Percentiles rank a stretch among this genome's conserved stretches.
phyloP scores from a whole-genome alignment of 2,113 vertebrate species.

The Carollia perspicillata region DNA sequence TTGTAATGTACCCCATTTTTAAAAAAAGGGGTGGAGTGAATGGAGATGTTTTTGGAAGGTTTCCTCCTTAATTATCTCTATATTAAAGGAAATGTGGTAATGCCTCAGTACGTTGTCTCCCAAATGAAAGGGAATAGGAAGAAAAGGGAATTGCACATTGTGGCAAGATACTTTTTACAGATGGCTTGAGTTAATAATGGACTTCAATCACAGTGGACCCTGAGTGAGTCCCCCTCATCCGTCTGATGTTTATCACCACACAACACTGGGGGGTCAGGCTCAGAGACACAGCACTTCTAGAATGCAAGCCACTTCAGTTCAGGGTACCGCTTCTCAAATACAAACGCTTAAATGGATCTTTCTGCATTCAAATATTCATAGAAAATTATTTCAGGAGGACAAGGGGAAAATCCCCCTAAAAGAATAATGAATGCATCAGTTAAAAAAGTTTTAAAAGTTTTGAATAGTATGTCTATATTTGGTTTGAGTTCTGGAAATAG shows the following conservation, averaged over 20 bases:
- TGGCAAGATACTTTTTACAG: conserved; percentile 33
- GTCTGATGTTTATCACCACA: conserved; percentile 28
- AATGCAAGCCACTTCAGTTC: neutral
- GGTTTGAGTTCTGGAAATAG: conserved; percentile 70
- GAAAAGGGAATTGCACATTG: conserved; percentile 45
- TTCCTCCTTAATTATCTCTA: conserved; percentile 46
- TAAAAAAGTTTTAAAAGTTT: conserved; percentile 65
- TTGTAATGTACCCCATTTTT: conserved; percentile 34
- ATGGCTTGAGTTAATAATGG: conserved; percentile 58
- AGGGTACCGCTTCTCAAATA: neutral
- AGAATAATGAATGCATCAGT: conserved; percentile 58
- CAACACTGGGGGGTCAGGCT: neutral
- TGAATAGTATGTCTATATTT: conserved; percentile 66
- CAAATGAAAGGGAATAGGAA: conserved; percentile 33
- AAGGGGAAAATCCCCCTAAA: conserved; percentile 44
- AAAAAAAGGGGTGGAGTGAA: conserved; percentile 45
- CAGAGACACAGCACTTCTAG: neutral
- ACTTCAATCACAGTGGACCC: conserved; percentile 43
- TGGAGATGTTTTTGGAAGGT: conserved; percentile 51
- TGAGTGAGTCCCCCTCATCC: neutral
- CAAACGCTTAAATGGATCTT: conserved; percentile 9
- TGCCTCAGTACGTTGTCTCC: neutral
- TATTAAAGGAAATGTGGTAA: conserved; percentile 27
- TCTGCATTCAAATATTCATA: conserved; percentile 44
- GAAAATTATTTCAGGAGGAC: conserved; percentile 59